A percentile compares a stretch with the other conserved stretches of the same genome.
Conservation (phyloP, 92 coral and sea anemone genomes). For the Porites lobata region DNA sequence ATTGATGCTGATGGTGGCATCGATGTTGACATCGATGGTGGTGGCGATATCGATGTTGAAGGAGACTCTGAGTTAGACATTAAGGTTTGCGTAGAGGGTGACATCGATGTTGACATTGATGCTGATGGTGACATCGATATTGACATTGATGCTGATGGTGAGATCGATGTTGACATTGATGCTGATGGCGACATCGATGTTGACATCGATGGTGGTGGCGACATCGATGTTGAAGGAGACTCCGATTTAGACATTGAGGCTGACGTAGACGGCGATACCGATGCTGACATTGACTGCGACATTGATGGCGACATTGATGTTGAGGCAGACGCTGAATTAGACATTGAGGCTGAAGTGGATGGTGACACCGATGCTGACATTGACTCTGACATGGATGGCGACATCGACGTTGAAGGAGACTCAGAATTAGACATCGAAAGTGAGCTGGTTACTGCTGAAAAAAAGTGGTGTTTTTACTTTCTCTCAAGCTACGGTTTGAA, state of each 20-base stretch:
- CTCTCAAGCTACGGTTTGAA: no score
- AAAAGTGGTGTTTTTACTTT: no score
- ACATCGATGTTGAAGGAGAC: constrained; percentile 10
- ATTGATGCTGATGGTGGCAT: background rate
- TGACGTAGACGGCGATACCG: background rate
- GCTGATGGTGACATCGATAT: background rate
- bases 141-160: background rate
- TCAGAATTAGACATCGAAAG: no score
- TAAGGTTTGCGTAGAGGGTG: background rate
- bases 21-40: constrained; percentile 1
- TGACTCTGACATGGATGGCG: no score
- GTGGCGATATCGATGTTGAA: constrained; percentile 11
- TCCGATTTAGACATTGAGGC: background rate
- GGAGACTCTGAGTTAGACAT: background rate
- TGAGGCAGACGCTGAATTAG: no score
- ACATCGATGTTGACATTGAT: background rate
- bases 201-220: background rate
- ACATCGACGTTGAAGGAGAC: no score
- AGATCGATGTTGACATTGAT: no score
- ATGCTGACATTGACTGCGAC: background rate
- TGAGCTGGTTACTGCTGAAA: no score
- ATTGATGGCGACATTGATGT: no score
- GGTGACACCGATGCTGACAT: no score
- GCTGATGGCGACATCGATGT: no score
- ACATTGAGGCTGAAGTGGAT: no score